phyloP scores from a whole-genome alignment of 2,797 vertebrate genomes.

The Crypturellus tataupa region DNA sequence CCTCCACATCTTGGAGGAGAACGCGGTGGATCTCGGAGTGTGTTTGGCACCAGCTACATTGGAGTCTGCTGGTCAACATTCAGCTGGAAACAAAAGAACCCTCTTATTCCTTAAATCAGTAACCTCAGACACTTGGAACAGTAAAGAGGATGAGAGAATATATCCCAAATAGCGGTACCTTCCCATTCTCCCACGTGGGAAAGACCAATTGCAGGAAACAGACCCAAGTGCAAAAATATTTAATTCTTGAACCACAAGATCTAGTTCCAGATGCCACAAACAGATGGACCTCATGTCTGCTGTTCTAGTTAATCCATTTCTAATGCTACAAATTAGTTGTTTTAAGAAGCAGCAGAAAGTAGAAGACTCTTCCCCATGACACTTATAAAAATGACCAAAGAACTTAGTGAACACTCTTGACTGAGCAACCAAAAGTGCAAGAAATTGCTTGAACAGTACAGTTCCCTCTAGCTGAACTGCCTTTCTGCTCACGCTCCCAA shows the following conservation, averaged over 20 bases:
- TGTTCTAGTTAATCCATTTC: not conserved
- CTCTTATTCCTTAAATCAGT: not conserved
- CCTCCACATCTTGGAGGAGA: not conserved
- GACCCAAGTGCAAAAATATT: not conserved
- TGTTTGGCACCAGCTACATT: not conserved
- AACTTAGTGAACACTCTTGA: not conserved
- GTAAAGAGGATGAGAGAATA: not conserved
- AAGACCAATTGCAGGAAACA: not conserved
- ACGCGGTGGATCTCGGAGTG: not conserved
- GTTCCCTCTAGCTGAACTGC: not conserved
- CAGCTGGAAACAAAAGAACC: not conserved
- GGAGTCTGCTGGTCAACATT: not conserved
- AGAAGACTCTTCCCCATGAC: not conserved
- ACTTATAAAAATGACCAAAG: not conserved
- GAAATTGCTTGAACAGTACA: not conserved
- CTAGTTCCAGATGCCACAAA: not conserved
- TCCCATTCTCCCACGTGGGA: not conserved
- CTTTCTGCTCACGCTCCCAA: not conserved
- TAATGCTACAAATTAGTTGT: not conserved
- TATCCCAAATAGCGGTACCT: not conserved
- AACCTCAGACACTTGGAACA: slow-evolving; percentile 15
- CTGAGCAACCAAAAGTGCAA: not conserved
- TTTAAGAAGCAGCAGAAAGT: not conserved
- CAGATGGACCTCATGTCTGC: not conserved
- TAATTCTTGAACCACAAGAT: not conserved